Evolutionary conservation across 1,140 invertebrate species (phyloP).

Genomic region (Pentalonia nigronervosa): DNA sequence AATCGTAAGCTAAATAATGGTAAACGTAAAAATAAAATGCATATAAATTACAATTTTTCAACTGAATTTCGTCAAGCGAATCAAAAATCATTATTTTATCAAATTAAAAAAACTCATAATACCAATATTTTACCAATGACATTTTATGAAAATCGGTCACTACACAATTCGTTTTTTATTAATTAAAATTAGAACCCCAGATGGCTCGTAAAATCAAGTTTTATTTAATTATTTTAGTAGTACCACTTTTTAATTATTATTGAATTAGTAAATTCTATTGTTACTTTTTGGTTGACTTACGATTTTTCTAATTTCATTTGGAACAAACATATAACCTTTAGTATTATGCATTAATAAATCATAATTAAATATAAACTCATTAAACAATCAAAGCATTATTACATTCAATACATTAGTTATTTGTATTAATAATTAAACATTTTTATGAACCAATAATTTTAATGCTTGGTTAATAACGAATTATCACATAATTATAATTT

Average conservation of each 20-base stretch:
- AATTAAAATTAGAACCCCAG: background rate
- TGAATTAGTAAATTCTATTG: background rate
- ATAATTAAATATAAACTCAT: too few species aligned
- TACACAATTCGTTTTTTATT: background rate
- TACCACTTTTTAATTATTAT: background rate
- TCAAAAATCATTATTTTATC: background rate
- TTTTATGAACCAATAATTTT: background rate
- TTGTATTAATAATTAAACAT: background rate
- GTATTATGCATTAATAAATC: background rate
- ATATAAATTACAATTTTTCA: slow-evolving; percentile 1
- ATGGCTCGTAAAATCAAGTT: background rate
- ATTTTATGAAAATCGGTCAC: background rate
- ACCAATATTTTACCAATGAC: background rate
- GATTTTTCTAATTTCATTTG: background rate
- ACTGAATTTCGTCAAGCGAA: background rate
- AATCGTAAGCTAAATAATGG: background rate
- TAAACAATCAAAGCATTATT: too few species aligned
- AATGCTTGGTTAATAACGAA: background rate
- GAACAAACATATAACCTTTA: background rate
- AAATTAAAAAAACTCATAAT: background rate
- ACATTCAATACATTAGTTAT: too few species aligned
- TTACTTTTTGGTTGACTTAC: background rate
- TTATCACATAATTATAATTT: background rate
- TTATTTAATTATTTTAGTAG: background rate
- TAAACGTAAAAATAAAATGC: background rate